A percentile compares a stretch with the other conserved stretches of the same genome.
phyloP scores from a whole-genome alignment of 2,113 vertebrate species.

The Thamnaconus septentrionalis region DNA sequence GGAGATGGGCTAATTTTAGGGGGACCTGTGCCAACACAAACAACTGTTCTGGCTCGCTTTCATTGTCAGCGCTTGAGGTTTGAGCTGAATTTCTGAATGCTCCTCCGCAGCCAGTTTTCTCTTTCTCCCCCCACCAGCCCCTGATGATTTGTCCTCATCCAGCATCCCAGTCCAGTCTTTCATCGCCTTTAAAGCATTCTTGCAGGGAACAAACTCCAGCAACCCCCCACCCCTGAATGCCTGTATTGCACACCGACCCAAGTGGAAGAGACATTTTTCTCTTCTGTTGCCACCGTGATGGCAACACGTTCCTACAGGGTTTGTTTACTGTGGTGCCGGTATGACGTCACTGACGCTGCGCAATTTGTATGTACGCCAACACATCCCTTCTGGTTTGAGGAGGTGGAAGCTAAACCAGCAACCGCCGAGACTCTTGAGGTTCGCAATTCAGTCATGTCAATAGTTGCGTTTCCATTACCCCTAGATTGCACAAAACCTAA shows the following conservation, averaged over 20 bases:
- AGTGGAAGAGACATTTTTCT: constrained; percentile 11
- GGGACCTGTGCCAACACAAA: constrained; percentile 84
- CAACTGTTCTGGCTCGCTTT: constrained; percentile 83
- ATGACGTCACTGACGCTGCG: too few species aligned
- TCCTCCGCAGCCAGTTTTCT: constrained; percentile 64
- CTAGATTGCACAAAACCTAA: too few species aligned
- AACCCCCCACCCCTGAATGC: background rate
- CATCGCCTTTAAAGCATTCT: constrained; percentile 64
- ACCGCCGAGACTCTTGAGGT: constrained; percentile 23
- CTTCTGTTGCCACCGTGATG: constrained; percentile 7
- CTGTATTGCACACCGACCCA: constrained; percentile 35
- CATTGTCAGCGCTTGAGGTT: constrained; percentile 82
- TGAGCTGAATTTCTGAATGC: constrained; percentile 62
- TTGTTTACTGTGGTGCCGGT: constrained; percentile 3
- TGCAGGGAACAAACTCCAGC: constrained; percentile 49
- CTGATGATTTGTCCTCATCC: constrained; percentile 66
- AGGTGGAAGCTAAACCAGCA: constrained; percentile 29
- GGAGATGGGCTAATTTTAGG: constrained; percentile 85
- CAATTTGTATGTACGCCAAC: constrained; percentile 18
- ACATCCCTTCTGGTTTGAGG: constrained; percentile 25
- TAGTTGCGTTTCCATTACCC: background rate
- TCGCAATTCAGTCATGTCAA: constrained; percentile 51
- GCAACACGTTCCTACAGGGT: constrained; percentile 10
- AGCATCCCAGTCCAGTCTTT: constrained; percentile 65
- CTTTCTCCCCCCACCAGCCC: constrained; percentile 41